A percentile compares a stretch with the other conserved stretches of the same genome.
phyloP scores from a whole-genome alignment of 1,140 invertebrate genomes.

The Papilio polytes region DNA sequence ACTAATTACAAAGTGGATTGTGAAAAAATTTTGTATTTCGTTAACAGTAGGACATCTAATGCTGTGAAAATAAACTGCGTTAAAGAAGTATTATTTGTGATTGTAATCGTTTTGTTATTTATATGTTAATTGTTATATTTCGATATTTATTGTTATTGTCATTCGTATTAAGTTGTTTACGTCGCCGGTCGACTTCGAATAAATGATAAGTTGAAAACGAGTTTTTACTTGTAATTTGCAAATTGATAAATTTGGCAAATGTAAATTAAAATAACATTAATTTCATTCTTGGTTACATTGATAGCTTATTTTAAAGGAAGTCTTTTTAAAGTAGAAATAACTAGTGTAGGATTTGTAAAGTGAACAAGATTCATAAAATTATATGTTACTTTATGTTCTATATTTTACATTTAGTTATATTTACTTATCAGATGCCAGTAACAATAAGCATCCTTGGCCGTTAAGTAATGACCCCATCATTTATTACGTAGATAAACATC shows the following conservation, averaged over 20 bases:
- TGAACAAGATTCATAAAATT: not conserved
- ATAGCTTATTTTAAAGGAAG: too few species aligned
- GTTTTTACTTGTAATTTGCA: not conserved
- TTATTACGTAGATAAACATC: not conserved
- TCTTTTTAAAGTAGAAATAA: too few species aligned
- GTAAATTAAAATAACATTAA: not conserved
- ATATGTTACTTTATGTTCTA: not conserved
- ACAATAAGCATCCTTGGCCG: not conserved
- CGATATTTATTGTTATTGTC: not conserved
- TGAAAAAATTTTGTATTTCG: constrained; percentile 66
- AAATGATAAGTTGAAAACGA: not conserved
- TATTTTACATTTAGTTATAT: constrained; percentile 29
- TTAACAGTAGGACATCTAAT: constrained; percentile 62
- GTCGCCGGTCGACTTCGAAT: not conserved
- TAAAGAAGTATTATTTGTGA: constrained; percentile 42
- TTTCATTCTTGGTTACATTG: not conserved
- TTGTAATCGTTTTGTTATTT: constrained; percentile 47
- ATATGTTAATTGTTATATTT: constrained; percentile 13
- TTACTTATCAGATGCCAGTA: not conserved
- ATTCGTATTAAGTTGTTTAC: not conserved
- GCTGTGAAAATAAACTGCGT: constrained; percentile 45
- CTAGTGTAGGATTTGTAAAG: not conserved
- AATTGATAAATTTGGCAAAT: not conserved
- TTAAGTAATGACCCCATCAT: constrained; percentile 9
- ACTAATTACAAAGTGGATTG: constrained; percentile 72